Evolutionary conservation across 2,797 vertebrate genomes (phyloP), one percentile per base, ranked within the genome.

Genomic region (Gastrophryne carolinensis): DNA sequence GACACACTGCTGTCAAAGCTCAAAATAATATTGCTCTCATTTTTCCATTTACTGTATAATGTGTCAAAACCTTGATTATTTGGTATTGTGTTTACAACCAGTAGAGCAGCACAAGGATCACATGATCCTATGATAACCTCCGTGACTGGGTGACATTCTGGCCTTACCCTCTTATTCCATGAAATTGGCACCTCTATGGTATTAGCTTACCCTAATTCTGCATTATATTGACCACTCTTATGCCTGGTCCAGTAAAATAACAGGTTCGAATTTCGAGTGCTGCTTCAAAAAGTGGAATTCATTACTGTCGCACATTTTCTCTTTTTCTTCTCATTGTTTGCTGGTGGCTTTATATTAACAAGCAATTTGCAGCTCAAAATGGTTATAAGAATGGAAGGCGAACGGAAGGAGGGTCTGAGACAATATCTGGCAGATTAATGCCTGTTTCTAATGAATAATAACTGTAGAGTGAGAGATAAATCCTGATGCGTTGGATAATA

Each of bases 311-410:
- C 37, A 54, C 79, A 63, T 23, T 49, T 71, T 77, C 53, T 76
- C 60, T 29, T 63, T 32, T 32, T 72, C 17, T 58, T 57, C 67
- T 57, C 74, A 29, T 50, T 62, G 47, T 62, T 35, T 69, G 65
- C 73, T 77, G 67, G 67, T 52, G 76, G 58, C 12, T 49, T 56
- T 57, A 54, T 10, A 32, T 73, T 82, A 82, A 81, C 70, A 53
- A 82, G 83, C 76, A 60, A 79, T 74, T 77, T 80, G 27, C 80
- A 69, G 72, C 54, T 78, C 49, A 77, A 71, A 64, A 67, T 50
- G 49, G 49, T n/a, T n/a, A n/a, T n/a, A n/a, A 76, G 37, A 76
- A 69, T 49, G 32, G 58, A 49, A 60, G 35, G 70, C 49, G 70
- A 76, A 64, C 32, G 49, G 61, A 69, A 30, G 17, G 19, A 75